Percentiles rank a stretch among this genome's conserved stretches.
Evolutionary conservation across 2,888 invertebrate species (phyloP).

Genomic region (Spatulosminthurus flaviceps): DNA sequence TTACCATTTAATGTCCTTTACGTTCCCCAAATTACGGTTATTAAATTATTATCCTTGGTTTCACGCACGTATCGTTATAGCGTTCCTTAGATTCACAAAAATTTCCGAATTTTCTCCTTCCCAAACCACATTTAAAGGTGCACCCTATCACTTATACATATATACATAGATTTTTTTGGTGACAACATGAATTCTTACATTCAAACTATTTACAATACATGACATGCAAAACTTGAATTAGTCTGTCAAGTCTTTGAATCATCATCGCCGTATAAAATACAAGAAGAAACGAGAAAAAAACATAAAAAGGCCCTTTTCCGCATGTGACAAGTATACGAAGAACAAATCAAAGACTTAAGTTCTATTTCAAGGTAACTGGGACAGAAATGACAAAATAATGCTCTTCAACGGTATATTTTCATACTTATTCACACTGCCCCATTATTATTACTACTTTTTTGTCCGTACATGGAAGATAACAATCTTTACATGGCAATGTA

Average conservation of each 20-base stretch:
- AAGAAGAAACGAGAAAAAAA: neutral
- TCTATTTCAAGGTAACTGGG: slow-evolving; percentile 18
- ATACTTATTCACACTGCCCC: neutral
- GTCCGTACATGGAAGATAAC: neutral
- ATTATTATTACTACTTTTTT: neutral
- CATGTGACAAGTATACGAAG: neutral
- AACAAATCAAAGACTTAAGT: neutral
- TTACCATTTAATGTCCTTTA: neutral
- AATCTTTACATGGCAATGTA: neutral
- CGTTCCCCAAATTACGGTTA: neutral
- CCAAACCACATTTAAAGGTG: neutral
- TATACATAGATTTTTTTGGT: too few relatives aligned
- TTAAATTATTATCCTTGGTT: slow-evolving; percentile 18
- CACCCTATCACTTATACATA: too few relatives aligned
- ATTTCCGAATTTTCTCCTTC: neutral
- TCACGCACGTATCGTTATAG: slow-evolving; percentile 3
- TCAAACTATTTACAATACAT: neutral
- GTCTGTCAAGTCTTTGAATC: neutral
- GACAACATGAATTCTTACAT: slow-evolving; percentile 2
- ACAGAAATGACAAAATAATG: slow-evolving; percentile 10
- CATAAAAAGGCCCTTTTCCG: neutral
- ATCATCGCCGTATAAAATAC: too few relatives aligned
- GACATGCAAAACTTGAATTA: neutral
- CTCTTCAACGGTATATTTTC: neutral
- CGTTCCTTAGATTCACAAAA: neutral